Conservation (phyloP, 1,140 invertebrate species). For the Mercenaria mercenaria region DNA sequence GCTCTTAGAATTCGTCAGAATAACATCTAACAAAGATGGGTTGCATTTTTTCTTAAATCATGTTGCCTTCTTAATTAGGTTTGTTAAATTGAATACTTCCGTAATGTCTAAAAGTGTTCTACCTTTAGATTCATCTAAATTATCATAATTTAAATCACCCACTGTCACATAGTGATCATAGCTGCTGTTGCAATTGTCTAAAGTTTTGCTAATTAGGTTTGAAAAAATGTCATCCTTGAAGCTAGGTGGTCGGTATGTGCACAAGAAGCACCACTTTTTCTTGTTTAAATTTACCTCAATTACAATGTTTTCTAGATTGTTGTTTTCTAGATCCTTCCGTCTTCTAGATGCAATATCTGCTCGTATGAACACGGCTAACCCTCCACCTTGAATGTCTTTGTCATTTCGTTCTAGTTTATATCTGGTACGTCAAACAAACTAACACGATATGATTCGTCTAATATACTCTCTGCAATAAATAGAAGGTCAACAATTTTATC, state of each 20-base stretch:
- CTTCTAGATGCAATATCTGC: neutral
- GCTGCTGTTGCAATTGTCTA: conserved; percentile 20
- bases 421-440: neutral
- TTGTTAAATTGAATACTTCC: conserved; percentile 21
- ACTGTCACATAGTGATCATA: conserved; percentile 40
- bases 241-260: neutral
- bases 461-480: neutral
- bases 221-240: neutral
- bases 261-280: neutral
- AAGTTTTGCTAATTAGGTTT: neutral
- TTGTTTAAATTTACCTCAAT: conserved; percentile 8
- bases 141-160: conserved; percentile 50
- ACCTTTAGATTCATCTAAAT: conserved; percentile 9
- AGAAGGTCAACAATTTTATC: neutral
- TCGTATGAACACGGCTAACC: conserved; percentile 3
- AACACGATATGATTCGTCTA: neutral
- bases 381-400: conserved; percentile 6
- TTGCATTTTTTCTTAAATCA: conserved; percentile 8
- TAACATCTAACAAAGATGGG: conserved; percentile 14
- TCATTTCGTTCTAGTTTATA: neutral
- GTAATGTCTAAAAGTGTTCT: conserved; percentile 40
- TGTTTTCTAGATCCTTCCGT: neutral
- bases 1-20: conserved; percentile 14
- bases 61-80: conserved; percentile 40
- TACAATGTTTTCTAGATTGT: neutral